Conservation (phyloP, 1,140 invertebrate genomes). For the Heliconius hewitsoni region DNA sequence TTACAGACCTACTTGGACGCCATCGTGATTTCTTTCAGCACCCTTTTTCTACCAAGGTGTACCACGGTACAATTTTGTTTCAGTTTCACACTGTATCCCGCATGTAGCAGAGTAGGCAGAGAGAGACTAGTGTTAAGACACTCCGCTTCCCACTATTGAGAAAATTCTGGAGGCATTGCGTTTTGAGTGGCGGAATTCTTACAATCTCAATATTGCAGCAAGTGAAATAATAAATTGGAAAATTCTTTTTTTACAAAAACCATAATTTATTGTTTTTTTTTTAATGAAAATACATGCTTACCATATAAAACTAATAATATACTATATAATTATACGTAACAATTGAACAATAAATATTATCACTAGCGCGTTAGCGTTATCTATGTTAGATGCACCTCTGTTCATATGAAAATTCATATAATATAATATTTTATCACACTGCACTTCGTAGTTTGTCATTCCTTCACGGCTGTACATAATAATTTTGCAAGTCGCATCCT, state of each 20-base stretch:
- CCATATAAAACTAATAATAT: not conserved
- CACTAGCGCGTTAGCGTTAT: constrained; percentile 37
- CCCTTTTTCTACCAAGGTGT: too few species aligned
- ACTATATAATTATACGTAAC: not conserved
- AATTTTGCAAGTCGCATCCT: constrained; percentile 60
- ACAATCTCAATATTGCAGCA: not conserved
- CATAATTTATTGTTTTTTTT: not conserved
- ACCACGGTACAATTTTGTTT: too few species aligned
- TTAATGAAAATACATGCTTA: not conserved
- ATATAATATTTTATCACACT: constrained; percentile 57
- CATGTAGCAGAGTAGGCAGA: too few species aligned
- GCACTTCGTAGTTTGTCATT: constrained; percentile 64
- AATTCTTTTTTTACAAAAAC: too few species aligned
- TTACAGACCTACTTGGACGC: not conserved
- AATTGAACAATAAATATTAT: constrained; percentile 35
- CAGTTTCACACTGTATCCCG: too few species aligned
- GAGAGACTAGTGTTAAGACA: too few species aligned
- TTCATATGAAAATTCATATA: constrained; percentile 42
- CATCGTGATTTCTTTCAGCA: not conserved
- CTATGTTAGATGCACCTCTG: constrained; percentile 39
- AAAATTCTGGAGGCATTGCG: too few species aligned
- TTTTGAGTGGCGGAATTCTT: too few species aligned
- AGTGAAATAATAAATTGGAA: not conserved
- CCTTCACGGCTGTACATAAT: constrained; percentile 72
- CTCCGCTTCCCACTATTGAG: too few species aligned